Evolutionary conservation across 2,113 vertebrate genomes (phyloP), one percentile per base, ranked within the genome.

Genomic region (Mormoops blainvillei): DNA sequence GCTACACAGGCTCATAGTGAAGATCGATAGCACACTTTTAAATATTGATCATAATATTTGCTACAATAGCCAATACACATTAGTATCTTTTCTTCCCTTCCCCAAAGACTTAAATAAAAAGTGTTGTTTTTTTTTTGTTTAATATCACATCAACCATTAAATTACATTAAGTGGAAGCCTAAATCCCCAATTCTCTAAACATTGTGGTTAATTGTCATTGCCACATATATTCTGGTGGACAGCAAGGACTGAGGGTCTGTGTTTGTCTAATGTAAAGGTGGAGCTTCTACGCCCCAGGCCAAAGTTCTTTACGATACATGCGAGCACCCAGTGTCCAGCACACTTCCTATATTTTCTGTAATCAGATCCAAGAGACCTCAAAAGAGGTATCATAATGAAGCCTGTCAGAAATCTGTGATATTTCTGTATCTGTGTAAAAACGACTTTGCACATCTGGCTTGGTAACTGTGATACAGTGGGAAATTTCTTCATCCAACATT

Each of bases 371-470:
- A 94, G 82, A 71, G 56, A 50, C 94, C 93, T 74, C 36, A 87
- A 91, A 76, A 92, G 70, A 91, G 50, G 81, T 81, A 61, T 9
- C 38, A 56, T 54, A 93, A 86, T 89, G 58, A 96, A 91, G 65
- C 45, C 48, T 88, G 24, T 71, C 20, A 43, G 89, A 95, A 97
- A 80, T 81, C 50, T 82, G 78, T 86, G 86, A 89, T 82, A 95
- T 83, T 91, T 96, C 85, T 85, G 26, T 84, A 85, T 94, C 78
- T 20, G 12, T 68, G 31, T 71, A 89, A 77, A 94, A 78, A 65
- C 7, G 70, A 87, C 85, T 70, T 61, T 91, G 95, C 63, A 94
- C 95, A 97, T 95, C 97, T 97, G 96, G 76, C 38, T 58, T 92
- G 68, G 91, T 89, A 90, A 97, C 91, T 38, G 18, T 82, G 48